Base-by-base conservation (phyloP, 2,113 vertebrate species). In the Cichladusa arquata region DNA sequence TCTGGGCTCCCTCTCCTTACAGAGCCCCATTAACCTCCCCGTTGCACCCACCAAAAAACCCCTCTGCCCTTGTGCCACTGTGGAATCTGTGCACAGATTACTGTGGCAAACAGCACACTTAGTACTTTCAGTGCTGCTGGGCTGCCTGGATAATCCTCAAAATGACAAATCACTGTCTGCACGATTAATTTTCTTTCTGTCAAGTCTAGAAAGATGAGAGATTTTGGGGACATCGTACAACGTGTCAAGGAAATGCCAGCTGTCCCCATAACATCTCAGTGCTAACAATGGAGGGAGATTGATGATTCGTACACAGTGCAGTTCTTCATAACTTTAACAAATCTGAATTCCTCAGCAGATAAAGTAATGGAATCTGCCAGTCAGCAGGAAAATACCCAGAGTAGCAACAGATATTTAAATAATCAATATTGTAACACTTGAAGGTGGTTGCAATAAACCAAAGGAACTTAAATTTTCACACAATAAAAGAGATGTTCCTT, bases 301-400 rank as follows among this genome's bases (percentile, higher is more conserved):
- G 97, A 98, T 98, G 96, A 97, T 91, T 96, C 19, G 12, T 91
- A 88, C 72, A 85, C 85, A 67, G 94, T 15, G 48, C 88, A 96
- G 93, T 74, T 97, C 97, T 94, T 95, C 92, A 93, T 97, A 97
- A 97, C 93, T 96, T 94, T 61, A 95, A 93, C 93, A 82, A 95
- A 96, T 97, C 96, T 93, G 95, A 97, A 96, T 98, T 96, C 95
- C 94, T 96, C 89, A 91, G 93, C 95, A 95, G 96, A 97, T 97
- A 95, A 97, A 97, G 93, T 98, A 97, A 98, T 98, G 95, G 97
- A 95, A 97, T 96, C 97, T 98, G 97, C 97, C 98, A 94, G 81
- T 98, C 97, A 97, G 67, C 29, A 79, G 14, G 61, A 95, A 93
- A 95, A 96, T 92, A 92, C 66, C 84, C 60, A 65, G 81, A 95